These are phyloP conservation scores for Halichoerus grypus DNA, from an alignment of 2,113 vertebrate genomes.

Conservation along the genomic window DNA sequence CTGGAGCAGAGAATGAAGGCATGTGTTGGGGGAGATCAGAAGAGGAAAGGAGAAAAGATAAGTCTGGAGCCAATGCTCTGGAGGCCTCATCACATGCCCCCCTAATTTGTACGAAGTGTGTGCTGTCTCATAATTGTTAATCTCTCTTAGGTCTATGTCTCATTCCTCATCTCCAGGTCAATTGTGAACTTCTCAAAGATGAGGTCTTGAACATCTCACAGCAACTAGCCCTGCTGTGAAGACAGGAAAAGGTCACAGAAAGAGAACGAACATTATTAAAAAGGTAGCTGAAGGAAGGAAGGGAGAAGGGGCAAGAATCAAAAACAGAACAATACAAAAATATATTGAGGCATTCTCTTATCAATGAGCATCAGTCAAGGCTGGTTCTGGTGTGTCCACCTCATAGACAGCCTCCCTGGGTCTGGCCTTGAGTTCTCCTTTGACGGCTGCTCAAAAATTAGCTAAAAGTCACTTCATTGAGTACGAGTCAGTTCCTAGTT, in stretches of 20 bases:
- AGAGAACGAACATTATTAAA: background rate
- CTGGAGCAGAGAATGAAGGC: background rate
- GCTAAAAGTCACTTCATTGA: background rate
- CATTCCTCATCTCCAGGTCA: background rate
- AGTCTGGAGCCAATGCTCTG: accelerated
- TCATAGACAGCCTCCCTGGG: background rate
- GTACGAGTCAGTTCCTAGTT: background rate
- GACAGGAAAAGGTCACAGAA: background rate
- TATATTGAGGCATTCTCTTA: background rate
- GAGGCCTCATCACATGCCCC: background rate
- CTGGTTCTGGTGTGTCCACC: background rate
- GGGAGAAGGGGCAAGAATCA: background rate
- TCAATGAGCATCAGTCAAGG: background rate
- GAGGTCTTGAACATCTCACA: background rate
- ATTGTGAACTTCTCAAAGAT: background rate
- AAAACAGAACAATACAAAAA: background rate
- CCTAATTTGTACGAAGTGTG: background rate
- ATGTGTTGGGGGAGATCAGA: background rate
- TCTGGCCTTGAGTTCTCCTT: background rate
- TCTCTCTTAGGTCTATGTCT: background rate
- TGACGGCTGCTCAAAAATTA: background rate
- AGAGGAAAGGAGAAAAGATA: background rate
- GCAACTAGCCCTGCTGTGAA: background rate
- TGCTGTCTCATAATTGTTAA: background rate
- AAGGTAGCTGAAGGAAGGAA: background rate